Percentiles rank a stretch among this genome's conserved stretches.
Evolutionary conservation across 2,797 vertebrate genomes (phyloP).

Genomic region (Sebastes minor): DNA sequence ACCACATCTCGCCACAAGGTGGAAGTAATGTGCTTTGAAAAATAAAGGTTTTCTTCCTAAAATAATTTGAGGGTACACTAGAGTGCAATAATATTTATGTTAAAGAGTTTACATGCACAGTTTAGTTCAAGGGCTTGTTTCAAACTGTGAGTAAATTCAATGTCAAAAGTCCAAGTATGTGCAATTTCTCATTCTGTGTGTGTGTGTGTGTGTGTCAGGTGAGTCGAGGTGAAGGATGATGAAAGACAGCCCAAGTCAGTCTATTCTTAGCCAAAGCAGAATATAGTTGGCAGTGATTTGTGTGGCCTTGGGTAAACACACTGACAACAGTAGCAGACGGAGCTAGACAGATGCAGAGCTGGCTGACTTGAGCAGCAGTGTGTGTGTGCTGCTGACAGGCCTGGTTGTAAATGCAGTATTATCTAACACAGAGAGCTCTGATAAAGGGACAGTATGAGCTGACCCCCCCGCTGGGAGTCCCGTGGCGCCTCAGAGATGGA

Average conservation of each 20-base stretch:
- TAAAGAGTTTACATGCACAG: conserved; percentile 12
- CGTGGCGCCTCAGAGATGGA: conserved; percentile 1
- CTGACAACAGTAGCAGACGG: conserved; percentile 47
- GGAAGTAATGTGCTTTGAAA: conserved; percentile 50
- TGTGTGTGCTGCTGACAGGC: conserved; percentile 14
- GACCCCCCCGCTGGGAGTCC: background rate
- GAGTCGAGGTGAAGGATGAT: conserved; percentile 8
- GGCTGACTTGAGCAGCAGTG: conserved; percentile 12
- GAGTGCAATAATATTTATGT: conserved; percentile 29
- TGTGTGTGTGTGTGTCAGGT: conserved; percentile 4
- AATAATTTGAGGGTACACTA: background rate
- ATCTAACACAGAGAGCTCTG: background rate
- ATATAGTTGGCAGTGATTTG: conserved; percentile 35
- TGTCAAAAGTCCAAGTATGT: conserved; percentile 4
- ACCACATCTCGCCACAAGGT: conserved; percentile 68
- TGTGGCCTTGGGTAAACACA: conserved; percentile 49
- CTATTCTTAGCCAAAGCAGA: conserved; percentile 57
- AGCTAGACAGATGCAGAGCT: conserved; percentile 43
- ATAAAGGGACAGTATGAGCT: conserved; percentile 9
- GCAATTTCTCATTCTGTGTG: background rate
- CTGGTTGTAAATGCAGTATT: conserved; percentile 20
- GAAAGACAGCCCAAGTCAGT: conserved; percentile 19
- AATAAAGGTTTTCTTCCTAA: background rate
- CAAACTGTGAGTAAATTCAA: conserved; percentile 8
- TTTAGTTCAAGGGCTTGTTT: background rate